Evolutionary conservation across 1,140 invertebrate species (phyloP), one percentile per base, ranked within the genome.

Genomic region (Glossosoma conforme): DNA sequence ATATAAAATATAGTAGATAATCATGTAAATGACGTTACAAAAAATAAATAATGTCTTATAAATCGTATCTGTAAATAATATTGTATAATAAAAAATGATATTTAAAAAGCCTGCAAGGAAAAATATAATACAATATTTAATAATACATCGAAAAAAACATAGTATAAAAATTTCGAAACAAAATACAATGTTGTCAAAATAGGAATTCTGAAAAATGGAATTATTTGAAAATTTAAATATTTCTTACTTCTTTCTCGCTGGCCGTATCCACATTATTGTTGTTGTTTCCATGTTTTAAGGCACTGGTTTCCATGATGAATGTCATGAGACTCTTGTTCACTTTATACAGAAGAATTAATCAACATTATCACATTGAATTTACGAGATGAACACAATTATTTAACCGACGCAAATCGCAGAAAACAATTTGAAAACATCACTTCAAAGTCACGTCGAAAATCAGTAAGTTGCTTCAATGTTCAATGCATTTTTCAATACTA

Each of bases 271-370:
- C 68, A 65, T 74, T 72, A n/a, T n/a, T n/a, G 66, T 72, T 72
- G 64, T 74, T 74, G 70, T 70, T 74, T 69, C 72, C 72, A 70
- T 72, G 69, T 70, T 74, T 74, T 70, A 74, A 74, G 70, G 72
- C 72, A 74, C 72, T 70, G 69, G 70, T 74, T 70, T 74, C 72
- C 70, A 73, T 74, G 65, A 68, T 69, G 68, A 67, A 64, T 60
- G 57, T 66, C 62, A 70, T 66, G 60, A 65, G 61, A 61, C 60
- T 24, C 35, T 38, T 35, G 6, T n/a, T n/a, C n/a, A n/a, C n/a
- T n/a, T n/a, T n/a, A n/a, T n/a, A n/a, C n/a, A n/a, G n/a, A n/a
- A n/a, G n/a, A n/a, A n/a, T n/a, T n/a, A n/a, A n/a, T n/a, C n/a
- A n/a, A n/a, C n/a, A n/a, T n/a, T n/a, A n/a, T n/a, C n/a, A n/a